A percentile compares a stretch with the other conserved stretches of the same genome.
phyloP scores from a whole-genome alignment of 2,888 invertebrate species.

The Ischnura elegans region DNA sequence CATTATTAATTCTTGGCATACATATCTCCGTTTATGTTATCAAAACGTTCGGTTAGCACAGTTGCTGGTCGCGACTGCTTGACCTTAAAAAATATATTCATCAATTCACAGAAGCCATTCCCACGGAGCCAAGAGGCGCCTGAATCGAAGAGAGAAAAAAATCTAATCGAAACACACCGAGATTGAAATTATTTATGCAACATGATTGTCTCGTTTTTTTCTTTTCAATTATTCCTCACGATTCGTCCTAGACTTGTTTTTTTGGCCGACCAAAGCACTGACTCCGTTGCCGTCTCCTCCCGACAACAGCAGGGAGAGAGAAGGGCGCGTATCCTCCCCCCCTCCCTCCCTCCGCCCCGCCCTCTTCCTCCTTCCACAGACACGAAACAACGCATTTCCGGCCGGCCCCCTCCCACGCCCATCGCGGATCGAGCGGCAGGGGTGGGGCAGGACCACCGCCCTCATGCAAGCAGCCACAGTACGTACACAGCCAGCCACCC shows the following conservation, averaged over 20 bases:
- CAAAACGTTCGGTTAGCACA: too few species aligned
- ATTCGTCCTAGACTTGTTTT: background rate
- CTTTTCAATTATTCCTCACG: background rate
- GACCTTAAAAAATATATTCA: too few species aligned
- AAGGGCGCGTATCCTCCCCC: constrained; percentile 44
- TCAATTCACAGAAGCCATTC: background rate
- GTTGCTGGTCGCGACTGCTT: too few species aligned
- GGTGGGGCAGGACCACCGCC: background rate
- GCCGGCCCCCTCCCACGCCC: constrained; percentile 57
- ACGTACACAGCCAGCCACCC: background rate
- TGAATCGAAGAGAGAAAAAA: background rate
- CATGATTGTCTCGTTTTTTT: too few species aligned
- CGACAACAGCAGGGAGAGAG: too few species aligned
- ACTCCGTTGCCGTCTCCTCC: background rate
- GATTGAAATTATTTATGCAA: too few species aligned
- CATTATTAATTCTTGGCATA: too few species aligned
- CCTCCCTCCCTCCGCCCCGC: constrained; percentile 53
- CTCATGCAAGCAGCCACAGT: background rate
- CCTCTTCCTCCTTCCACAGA: constrained; percentile 36
- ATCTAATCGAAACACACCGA: too few species aligned
- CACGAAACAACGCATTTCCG: constrained; percentile 64
- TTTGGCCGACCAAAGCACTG: background rate
- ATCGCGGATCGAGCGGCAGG: background rate
- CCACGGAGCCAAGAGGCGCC: background rate
- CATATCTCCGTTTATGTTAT: too few species aligned